Evolutionary conservation across 1,140 invertebrate genomes (phyloP).

Genomic region (Saccostrea glomerata): DNA sequence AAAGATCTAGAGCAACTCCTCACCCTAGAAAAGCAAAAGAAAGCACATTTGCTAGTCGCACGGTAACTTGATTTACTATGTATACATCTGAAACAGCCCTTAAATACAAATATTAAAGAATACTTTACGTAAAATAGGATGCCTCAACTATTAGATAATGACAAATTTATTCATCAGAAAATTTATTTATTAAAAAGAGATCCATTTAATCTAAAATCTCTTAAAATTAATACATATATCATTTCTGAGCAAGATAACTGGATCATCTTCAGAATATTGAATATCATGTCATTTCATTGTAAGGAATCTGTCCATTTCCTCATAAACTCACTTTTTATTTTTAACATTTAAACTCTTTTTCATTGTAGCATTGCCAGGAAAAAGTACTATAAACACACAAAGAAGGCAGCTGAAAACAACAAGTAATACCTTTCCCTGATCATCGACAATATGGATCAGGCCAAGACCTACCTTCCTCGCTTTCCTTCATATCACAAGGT

Average conservation of each 20-base stretch:
- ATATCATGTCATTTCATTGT: background rate
- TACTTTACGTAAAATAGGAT: background rate
- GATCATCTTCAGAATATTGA: background rate
- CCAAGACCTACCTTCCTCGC: conserved; percentile 29
- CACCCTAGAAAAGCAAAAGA: background rate
- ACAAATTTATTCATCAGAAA: background rate
- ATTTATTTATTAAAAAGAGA: too few species aligned
- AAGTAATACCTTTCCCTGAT: conserved; percentile 40
- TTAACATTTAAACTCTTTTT: background rate
- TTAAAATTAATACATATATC: background rate
- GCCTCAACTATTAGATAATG: background rate
- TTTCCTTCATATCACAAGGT: conserved; percentile 3
- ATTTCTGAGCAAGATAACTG: background rate
- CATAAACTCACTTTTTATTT: background rate
- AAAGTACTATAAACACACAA: conserved; percentile 46
- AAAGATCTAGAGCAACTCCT: background rate
- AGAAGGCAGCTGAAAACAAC: background rate
- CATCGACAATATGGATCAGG: conserved; percentile 50
- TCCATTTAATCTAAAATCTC: too few species aligned
- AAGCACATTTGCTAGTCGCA: background rate
- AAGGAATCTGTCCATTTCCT: background rate
- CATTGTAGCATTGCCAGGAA: background rate
- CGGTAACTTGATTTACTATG: background rate
- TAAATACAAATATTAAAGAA: background rate
- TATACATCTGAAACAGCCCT: background rate